A percentile compares a stretch with the other conserved stretches of the same genome.
Conservation (phyloP, 2,113 vertebrate genomes). For the Cranoglanis bouderius region DNA sequence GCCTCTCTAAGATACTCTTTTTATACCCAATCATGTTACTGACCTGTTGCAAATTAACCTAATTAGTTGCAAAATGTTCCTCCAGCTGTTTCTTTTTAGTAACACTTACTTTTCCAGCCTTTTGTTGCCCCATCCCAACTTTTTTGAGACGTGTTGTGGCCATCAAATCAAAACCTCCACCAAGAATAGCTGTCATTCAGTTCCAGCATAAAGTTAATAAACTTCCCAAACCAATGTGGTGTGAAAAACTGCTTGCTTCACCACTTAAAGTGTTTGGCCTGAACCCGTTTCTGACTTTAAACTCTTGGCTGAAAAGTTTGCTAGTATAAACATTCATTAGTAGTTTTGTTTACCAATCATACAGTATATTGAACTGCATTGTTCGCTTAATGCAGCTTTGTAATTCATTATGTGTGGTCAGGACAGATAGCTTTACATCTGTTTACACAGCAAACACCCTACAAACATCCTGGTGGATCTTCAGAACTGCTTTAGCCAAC, state of each 20-base stretch:
- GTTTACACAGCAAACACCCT: background rate
- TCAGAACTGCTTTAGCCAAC: no score
- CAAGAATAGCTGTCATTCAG: background rate
- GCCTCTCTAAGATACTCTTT: no score
- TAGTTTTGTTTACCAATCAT: background rate
- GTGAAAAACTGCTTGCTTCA: background rate
- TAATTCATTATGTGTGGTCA: background rate
- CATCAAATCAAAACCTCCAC: no score
- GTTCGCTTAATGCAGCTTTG: background rate
- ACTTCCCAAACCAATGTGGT: background rate
- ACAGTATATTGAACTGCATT: background rate
- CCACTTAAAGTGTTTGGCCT: background rate
- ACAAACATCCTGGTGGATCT: background rate
- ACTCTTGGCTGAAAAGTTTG: background rate
- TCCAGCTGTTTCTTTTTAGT: no score
- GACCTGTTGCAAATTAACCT: no score
- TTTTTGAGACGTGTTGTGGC: no score
- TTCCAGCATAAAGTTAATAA: background rate
- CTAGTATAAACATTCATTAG: background rate
- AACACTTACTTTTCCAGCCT: no score
- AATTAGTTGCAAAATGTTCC: no score
- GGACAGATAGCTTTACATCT: background rate
- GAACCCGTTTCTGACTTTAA: background rate
- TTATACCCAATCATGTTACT: no score
- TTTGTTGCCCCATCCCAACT: no score